A percentile compares a stretch with the other conserved stretches of the same genome.
Conservation (phyloP, 2,797 vertebrate genomes). For the Gila robusta region DNA sequence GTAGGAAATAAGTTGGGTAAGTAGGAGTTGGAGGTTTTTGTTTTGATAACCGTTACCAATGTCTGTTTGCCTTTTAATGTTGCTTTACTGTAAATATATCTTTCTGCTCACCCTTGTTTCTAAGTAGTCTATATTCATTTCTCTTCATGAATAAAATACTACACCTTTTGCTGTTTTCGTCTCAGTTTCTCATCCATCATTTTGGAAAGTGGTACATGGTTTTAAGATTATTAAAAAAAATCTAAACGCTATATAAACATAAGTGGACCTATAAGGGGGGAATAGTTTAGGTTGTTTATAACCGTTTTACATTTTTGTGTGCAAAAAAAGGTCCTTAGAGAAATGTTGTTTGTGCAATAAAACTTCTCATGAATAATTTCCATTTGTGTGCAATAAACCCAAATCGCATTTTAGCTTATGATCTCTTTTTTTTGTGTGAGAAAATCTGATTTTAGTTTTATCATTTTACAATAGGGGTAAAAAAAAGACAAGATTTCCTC, state of each 20-base stretch:
- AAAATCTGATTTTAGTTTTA: no score
- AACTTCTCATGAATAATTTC: not conserved
- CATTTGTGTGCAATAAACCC: not conserved
- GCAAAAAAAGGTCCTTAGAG: not conserved
- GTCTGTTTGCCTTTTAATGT: constrained; percentile 71
- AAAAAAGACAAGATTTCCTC: not conserved
- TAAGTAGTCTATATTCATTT: constrained; percentile 63
- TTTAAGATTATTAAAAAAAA: not conserved
- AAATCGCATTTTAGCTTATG: not conserved
- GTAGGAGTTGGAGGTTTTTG: not conserved
- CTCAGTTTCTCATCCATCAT: not conserved
- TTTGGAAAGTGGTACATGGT: not conserved
- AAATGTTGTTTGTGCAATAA: not conserved
- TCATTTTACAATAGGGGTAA: no score
- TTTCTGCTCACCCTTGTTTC: constrained; percentile 63
- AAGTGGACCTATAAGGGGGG: no score
- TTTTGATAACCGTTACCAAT: constrained; percentile 51
- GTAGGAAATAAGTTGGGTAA: not conserved
- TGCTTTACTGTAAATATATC: constrained; percentile 61
- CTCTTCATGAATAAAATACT: constrained; percentile 71
- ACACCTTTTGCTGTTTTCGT: constrained; percentile 35
- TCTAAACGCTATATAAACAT: not conserved
- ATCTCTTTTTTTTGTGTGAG: no score
- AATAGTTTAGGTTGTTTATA: no score
- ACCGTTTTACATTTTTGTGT: not conserved